Conservation (phyloP, 2,888 invertebrate genomes). For the Hyalella azteca region DNA sequence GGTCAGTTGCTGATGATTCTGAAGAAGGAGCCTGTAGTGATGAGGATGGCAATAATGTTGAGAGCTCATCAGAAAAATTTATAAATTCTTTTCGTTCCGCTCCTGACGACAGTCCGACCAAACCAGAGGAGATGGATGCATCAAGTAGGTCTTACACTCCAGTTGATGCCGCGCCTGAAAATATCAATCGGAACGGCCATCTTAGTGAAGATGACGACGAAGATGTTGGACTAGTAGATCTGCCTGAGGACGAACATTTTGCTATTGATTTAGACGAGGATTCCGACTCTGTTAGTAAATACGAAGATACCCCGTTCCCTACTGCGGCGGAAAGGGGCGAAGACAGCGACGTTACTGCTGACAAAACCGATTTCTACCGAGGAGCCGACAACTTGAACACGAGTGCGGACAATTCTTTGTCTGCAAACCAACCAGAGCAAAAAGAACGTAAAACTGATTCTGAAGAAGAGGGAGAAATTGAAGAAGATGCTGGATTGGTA, state of each 20-base stretch:
- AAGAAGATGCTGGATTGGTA: slow-evolving; percentile 23
- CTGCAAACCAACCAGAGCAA: neutral
- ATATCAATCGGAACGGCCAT: neutral
- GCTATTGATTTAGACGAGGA: neutral
- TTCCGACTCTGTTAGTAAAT: neutral
- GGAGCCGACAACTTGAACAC: slow-evolving; percentile 31
- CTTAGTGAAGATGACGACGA: slow-evolving; percentile 25
- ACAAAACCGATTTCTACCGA: slow-evolving; percentile 43
- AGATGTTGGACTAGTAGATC: slow-evolving; percentile 36
- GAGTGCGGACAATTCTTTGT: slow-evolving; percentile 34
- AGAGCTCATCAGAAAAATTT: neutral
- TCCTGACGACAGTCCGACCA: neutral
- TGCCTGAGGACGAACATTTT: slow-evolving; percentile 26
- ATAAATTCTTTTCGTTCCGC: neutral
- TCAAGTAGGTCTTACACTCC: neutral
- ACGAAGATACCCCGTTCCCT: neutral
- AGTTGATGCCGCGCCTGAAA: neutral
- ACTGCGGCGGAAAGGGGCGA: neutral
- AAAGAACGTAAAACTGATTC: neutral
- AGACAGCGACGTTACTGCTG: slow-evolving; percentile 39
- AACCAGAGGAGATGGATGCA: neutral
- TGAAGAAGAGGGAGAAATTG: slow-evolving; percentile 36
- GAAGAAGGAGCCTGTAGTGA: neutral
- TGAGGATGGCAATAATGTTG: neutral
- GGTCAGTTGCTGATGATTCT: neutral